A percentile compares a stretch with the other conserved stretches of the same genome.
These are phyloP conservation scores for Megalops atlanticus DNA, from an alignment of 2,113 vertebrate genomes.

Conservation along the genomic window DNA sequence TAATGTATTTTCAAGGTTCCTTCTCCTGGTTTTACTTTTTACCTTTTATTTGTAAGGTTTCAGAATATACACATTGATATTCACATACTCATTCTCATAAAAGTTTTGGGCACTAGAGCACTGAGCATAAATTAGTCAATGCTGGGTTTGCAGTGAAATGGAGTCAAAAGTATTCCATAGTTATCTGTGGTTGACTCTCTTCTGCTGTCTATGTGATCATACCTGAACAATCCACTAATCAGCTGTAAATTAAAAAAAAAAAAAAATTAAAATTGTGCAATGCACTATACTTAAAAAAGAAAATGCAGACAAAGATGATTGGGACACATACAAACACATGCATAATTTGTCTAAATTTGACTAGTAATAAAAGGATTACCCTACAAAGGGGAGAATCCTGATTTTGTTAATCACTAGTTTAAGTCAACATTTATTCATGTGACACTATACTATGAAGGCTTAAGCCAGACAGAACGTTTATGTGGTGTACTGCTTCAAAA, in stretches of 20 bases:
- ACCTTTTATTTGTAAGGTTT: too few relatives aligned
- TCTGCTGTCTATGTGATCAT: background rate
- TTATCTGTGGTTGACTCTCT: too few relatives aligned
- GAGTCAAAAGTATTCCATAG: too few relatives aligned
- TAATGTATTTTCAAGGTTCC: too few relatives aligned
- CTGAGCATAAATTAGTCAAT: too few relatives aligned
- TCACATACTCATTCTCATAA: too few relatives aligned
- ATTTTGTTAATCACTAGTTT: background rate
- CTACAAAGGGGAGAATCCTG: background rate
- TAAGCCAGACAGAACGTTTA: background rate
- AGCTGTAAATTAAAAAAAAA: background rate
- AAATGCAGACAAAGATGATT: background rate
- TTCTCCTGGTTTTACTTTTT: too few relatives aligned
- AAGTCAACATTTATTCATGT: background rate
- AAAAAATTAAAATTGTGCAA: background rate
- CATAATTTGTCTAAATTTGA: background rate
- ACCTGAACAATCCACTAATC: too few relatives aligned
- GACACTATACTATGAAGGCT: background rate
- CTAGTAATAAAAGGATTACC: background rate
- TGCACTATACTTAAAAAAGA: background rate
- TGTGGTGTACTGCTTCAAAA: background rate
- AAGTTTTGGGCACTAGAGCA: too few relatives aligned
- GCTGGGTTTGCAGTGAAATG: too few relatives aligned
- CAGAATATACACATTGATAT: too few relatives aligned
- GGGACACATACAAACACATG: background rate